Base-by-base conservation (phyloP, 1,140 invertebrate species). In the Cyphomyrmex costatus region DNA sequence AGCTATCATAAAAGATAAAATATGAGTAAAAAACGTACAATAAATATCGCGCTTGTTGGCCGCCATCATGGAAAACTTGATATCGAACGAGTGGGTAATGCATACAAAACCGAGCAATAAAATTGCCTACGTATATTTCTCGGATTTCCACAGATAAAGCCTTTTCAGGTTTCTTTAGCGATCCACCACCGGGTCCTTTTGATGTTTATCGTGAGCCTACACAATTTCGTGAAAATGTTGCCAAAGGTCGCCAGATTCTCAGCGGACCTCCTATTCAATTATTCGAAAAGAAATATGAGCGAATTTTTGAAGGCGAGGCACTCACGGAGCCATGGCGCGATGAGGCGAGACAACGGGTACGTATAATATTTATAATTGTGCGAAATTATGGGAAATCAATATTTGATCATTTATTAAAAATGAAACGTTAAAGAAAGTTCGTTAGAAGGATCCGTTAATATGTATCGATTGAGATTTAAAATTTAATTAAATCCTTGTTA, bases 21-120 rank as follows among this genome's bases (percentile, higher is more conserved):
- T 8, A 90, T 90, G 89, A n/a, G 10, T 4, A n/a, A 7, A 7
- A 61, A 46, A 58, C 33, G 2, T 2, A 8, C 14, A 36, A 14
- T 4, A 5, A 36, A 46, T 16, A 1, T 8, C n/a, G 1, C 51
- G 8, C 30, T 77, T 24, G 21, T 85, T 27, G 93, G 92, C 10
- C 87, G 85, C 33, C 88, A 89, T 65, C 93, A 91, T 76, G 93
- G 92, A 30, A 92, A 86, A 90, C 16, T 51, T n/a, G 93, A 94
- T 89, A 70, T 94, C 27, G 92, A 93, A 77, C 91, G 93, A 89
- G 86, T 91, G 53, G 93, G 93, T 94, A 93, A 89, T 56, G 51
- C n/a, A 66, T 66, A 79, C 60, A 16, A 68, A 68, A 49, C 21
- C 61, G 21, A 68, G 5, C 2, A 7, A 90, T 71, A 42, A 80